Percentiles rank a stretch among this genome's conserved stretches.
Evolutionary conservation across 2,888 invertebrate genomes (phyloP).

Genomic region (Frankliniella intonsa): DNA sequence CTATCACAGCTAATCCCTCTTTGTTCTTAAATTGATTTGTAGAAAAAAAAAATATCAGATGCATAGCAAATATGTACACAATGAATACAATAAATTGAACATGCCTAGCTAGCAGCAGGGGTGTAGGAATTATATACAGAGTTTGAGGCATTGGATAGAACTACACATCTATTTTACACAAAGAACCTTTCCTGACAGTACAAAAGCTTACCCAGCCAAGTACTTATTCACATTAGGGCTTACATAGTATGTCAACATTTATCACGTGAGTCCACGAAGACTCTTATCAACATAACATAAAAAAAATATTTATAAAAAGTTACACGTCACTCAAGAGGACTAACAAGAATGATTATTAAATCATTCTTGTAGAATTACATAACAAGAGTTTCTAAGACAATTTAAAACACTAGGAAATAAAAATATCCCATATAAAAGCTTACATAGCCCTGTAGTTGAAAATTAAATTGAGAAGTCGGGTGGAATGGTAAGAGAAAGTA

Average conservation of each 20-base stretch:
- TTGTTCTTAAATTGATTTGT: slow-evolving; percentile 21
- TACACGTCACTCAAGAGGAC: slow-evolving; percentile 9
- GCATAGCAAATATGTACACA: slow-evolving; percentile 25
- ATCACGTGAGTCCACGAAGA: slow-evolving; percentile 19
- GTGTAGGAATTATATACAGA: slow-evolving; percentile 20
- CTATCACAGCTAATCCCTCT: slow-evolving; percentile 26
- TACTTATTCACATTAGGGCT: slow-evolving; percentile 14
- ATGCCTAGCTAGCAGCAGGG: slow-evolving; percentile 22
- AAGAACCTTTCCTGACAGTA: not conserved
- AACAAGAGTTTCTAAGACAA: slow-evolving; percentile 25
- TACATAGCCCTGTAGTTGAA: slow-evolving; percentile 18
- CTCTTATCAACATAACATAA: slow-evolving; percentile 25
- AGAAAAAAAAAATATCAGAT: slow-evolving; percentile 25
- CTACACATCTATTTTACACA: slow-evolving; percentile 7
- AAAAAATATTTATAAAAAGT: slow-evolving; percentile 27
- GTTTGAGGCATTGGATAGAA: not conserved
- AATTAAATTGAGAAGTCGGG: not conserved
- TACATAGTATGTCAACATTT: slow-evolving; percentile 24
- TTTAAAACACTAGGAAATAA: slow-evolving; percentile 27
- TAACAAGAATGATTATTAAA: not conserved
- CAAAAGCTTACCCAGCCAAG: slow-evolving; percentile 13
- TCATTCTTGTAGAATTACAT: slow-evolving; percentile 2
- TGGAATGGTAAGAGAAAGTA: slow-evolving; percentile 12
- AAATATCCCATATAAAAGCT: slow-evolving; percentile 25
- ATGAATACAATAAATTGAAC: slow-evolving; percentile 24